Conservation (phyloP, 2,888 invertebrate species). For the Drosophila siamana region DNA sequence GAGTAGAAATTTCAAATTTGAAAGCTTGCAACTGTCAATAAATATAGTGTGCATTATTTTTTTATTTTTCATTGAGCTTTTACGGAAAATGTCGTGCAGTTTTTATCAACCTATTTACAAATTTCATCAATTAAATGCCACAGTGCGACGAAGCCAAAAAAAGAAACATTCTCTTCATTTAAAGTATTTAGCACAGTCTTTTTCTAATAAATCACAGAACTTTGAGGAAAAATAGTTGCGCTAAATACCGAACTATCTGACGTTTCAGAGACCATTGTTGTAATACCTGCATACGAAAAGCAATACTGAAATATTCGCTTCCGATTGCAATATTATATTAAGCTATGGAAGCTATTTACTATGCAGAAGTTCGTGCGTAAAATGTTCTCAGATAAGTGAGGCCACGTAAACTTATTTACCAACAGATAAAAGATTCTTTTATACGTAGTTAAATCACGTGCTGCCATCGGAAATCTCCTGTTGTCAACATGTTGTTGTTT, state of each 20-base stretch:
- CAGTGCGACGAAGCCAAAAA: slow-evolving; percentile 13
- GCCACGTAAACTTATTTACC: slow-evolving; percentile 14
- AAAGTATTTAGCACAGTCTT: slow-evolving; percentile 64
- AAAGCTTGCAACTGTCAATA: slow-evolving; percentile 10
- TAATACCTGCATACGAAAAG: neutral
- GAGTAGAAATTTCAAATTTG: neutral
- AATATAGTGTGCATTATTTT: neutral
- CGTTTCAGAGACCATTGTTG: neutral
- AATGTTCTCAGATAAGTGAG: slow-evolving; percentile 9
- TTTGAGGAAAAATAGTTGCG: slow-evolving; percentile 57
- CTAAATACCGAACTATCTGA: slow-evolving; percentile 62
- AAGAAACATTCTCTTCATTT: slow-evolving; percentile 9
- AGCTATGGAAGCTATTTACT: neutral
- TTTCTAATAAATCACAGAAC: slow-evolving; percentile 63
- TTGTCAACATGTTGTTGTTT: slow-evolving; percentile 6
- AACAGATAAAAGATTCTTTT: neutral
- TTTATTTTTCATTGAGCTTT: slow-evolving; percentile 3
- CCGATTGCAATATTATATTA: slow-evolving; percentile 6
- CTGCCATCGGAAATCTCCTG: neutral
- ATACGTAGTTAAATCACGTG: neutral
- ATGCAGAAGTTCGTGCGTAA: neutral
- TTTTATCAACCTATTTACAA: slow-evolving; percentile 17
- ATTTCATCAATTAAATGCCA: slow-evolving; percentile 39
- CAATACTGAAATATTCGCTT: slow-evolving; percentile 1
- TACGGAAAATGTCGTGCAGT: neutral